A percentile compares a stretch with the other conserved stretches of the same genome.
These are phyloP conservation scores for Phthorimaea operculella DNA, from an alignment of 1,140 invertebrate species.

Conservation along the genomic window DNA sequence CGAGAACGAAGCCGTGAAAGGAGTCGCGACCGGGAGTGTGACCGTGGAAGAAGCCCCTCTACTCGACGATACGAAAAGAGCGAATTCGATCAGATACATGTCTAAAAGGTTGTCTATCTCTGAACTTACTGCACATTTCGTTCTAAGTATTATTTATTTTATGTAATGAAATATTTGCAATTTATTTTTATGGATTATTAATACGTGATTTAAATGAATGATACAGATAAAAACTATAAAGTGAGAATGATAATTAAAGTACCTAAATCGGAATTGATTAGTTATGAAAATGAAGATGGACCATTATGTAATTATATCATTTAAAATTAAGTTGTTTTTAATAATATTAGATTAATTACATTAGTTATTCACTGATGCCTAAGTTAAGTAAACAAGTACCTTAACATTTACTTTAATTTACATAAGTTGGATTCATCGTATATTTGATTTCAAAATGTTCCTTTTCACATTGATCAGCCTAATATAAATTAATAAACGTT, in stretches of 20 bases:
- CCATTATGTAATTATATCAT: slow-evolving; percentile 4
- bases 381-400: no score
- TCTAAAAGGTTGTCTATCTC: slow-evolving; percentile 26
- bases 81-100: slow-evolving; percentile 59
- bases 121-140: neutral
- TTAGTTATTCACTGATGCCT: no score
- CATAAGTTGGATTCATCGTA: neutral
- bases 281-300: slow-evolving; percentile 5
- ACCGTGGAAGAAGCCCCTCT: slow-evolving; percentile 37
- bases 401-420: no score
- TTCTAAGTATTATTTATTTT: neutral
- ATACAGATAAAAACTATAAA: neutral
- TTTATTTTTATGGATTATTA: neutral
- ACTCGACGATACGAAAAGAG: slow-evolving; percentile 30
- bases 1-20: no score
- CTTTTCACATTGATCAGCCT: neutral
- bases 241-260: neutral
- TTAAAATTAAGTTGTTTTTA: neutral
- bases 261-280: slow-evolving; percentile 22
- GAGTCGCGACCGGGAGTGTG: slow-evolving; percentile 14
- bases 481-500: neutral
- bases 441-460: slow-evolving; percentile 1
- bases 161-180: neutral
- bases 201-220: neutral
- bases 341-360: neutral